Conservation (phyloP, 1,140 invertebrate species). For the Solenopsis invicta region DNA sequence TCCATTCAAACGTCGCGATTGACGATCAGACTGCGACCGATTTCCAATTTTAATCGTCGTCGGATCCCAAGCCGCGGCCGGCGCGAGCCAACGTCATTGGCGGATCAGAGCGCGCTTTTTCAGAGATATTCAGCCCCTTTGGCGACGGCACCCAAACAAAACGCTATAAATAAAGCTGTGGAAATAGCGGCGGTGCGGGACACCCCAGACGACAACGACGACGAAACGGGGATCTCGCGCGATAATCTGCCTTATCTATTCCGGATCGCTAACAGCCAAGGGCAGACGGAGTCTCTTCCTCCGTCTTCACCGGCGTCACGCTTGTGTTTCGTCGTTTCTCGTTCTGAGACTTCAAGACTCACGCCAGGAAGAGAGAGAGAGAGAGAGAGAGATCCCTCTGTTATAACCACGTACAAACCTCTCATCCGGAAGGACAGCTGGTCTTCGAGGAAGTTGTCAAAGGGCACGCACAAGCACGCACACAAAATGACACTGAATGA, state of each 20-base stretch:
- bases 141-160: background rate
- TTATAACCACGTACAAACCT: constrained; percentile 66
- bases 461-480: background rate
- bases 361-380: background rate
- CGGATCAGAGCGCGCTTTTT: constrained; percentile 11
- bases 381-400: constrained; percentile 16
- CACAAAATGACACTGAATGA: constrained; percentile 8
- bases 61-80: background rate
- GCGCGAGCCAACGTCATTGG: background rate
- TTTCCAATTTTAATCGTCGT: constrained; percentile 33
- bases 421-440: constrained; percentile 79
- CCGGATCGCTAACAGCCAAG: constrained; percentile 49
- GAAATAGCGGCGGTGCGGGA: background rate
- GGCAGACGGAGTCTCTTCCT: constrained; percentile 24
- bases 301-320: background rate
- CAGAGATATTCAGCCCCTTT: background rate
- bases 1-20: constrained; percentile 41
- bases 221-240: constrained; percentile 24
- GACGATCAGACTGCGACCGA: background rate
- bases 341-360: background rate
- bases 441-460: constrained; percentile 73
- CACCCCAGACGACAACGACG: background rate
- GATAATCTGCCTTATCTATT: constrained; percentile 73
- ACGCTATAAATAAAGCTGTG: constrained; percentile 39
- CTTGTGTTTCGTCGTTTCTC: constrained; percentile 54